Evolutionary conservation across 2,888 invertebrate genomes (phyloP), one percentile per base, ranked within the genome.

Genomic region (Nemotelus pantherinus): DNA sequence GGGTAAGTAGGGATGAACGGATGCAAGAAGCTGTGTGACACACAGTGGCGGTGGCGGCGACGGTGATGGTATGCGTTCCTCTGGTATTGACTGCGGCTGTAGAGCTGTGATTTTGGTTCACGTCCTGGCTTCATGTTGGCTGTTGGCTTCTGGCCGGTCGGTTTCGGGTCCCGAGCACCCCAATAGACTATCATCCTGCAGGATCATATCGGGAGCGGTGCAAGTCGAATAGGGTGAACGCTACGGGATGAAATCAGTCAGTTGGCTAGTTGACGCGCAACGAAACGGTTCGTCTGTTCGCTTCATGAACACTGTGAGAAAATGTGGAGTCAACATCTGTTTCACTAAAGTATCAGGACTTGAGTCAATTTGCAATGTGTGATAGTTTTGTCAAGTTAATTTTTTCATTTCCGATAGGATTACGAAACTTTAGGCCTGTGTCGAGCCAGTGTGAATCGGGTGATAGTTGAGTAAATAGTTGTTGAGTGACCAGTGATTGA

Each of bases 251-350:
- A 63, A 77, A 81, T 79, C 80, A 70, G 82, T 87, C 85, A 87
- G 87, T 87, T 85, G 84, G 84, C 83, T 85, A 83, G 84, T 86
- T 86, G 86, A 85, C 85, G 85, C 85, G 86, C 84, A 83, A 85
- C 83, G 84, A 85, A 85, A 84, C 86, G 85, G 87, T 87, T 85
- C 85, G 83, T 84, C 76, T 53, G 64, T 55, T 55, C 43, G 55
- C 60, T 76, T 45, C 65, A 65, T 41, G 72, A 45, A 76, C n/a
- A 6, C 55, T 53, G 65, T 65, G 48, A 39, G 60, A 10, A 48
- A 74, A 60, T 48, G 74, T 74, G 60, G 74, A 60, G 60, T 39
- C 44, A 63, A 74, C 74, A 74, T 74, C 70, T 70, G 70, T 70
- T 70, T 9, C 9, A 41, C 47, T 6, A 45, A 43, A 64, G 45